phyloP scores from a whole-genome alignment of 2,888 invertebrate species.

The Amphipyra berbera region DNA sequence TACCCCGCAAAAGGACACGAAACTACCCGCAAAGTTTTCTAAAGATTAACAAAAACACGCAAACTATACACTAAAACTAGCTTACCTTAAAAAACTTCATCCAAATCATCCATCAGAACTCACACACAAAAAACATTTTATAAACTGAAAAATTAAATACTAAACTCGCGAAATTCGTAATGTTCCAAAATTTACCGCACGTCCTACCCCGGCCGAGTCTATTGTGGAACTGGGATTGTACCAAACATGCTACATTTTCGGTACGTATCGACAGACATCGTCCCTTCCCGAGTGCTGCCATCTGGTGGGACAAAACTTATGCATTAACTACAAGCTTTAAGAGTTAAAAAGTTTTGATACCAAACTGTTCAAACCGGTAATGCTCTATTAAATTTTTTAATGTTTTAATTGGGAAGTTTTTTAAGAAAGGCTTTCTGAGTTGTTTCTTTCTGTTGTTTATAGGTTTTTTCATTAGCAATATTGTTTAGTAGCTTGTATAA shows the following conservation, averaged over 20 bases:
- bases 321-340: constrained; percentile 63
- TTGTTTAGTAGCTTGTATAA: neutral
- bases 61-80: neutral
- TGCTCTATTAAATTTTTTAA: constrained; percentile 51
- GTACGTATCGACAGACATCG: constrained; percentile 59
- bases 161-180: constrained; percentile 47
- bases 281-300: constrained; percentile 61
- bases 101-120: constrained; percentile 45
- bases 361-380: constrained; percentile 52
- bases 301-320: constrained; percentile 71
- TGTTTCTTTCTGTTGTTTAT: constrained; percentile 22
- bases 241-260: constrained; percentile 44
- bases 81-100: constrained; percentile 52
- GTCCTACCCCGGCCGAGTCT: constrained; percentile 52
- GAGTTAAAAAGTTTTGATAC: constrained; percentile 64
- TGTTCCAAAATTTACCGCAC: constrained; percentile 39
- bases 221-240: constrained; percentile 58
- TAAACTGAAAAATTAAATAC: constrained; percentile 31
- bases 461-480: neutral
- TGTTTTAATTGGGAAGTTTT: constrained; percentile 51
- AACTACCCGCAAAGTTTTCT: constrained; percentile 29
- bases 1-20: neutral
- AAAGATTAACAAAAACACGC: neutral
- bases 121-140: constrained; percentile 53
- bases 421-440: constrained; percentile 3